Evolutionary conservation across 2,888 invertebrate species (phyloP).

Genomic region (Pelosia muscerda): DNA sequence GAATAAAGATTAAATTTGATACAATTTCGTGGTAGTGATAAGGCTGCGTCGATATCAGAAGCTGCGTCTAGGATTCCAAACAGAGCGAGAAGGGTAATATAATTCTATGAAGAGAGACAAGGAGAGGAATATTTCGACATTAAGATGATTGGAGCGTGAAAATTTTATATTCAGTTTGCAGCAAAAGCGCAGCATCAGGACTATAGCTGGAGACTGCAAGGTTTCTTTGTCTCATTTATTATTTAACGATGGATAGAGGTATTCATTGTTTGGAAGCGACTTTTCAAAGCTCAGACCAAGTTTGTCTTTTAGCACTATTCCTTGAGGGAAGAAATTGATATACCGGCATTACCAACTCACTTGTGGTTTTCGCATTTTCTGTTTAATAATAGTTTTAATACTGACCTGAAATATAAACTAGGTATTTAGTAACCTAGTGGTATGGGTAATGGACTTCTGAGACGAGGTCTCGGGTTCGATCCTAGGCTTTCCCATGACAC

Average conservation of each 20-base stretch:
- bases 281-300: conserved; percentile 45
- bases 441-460: no score
- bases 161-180: conserved; percentile 81
- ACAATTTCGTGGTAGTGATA: conserved; percentile 68
- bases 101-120: conserved; percentile 50
- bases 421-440: no score
- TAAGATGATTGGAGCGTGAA: conserved; percentile 83
- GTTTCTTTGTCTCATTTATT: conserved; percentile 52
- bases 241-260: conserved; percentile 43
- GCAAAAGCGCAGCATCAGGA: conserved; percentile 76
- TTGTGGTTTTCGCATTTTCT: not conserved
- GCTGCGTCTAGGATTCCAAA: conserved; percentile 82
- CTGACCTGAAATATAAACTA: no score
- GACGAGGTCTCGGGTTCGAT: no score
- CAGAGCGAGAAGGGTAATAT: conserved; percentile 62
- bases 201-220: conserved; percentile 62
- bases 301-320: conserved; percentile 41
- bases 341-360: conserved; percentile 17
- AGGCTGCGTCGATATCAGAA: conserved; percentile 85
- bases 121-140: conserved; percentile 67
- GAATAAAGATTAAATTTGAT: conserved; percentile 62
- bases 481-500: no score
- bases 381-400: not conserved
- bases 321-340: conserved; percentile 35
- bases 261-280: conserved; percentile 53